Conservation (phyloP, 2,797 vertebrate genomes). For the Diglossa cyanea region DNA sequence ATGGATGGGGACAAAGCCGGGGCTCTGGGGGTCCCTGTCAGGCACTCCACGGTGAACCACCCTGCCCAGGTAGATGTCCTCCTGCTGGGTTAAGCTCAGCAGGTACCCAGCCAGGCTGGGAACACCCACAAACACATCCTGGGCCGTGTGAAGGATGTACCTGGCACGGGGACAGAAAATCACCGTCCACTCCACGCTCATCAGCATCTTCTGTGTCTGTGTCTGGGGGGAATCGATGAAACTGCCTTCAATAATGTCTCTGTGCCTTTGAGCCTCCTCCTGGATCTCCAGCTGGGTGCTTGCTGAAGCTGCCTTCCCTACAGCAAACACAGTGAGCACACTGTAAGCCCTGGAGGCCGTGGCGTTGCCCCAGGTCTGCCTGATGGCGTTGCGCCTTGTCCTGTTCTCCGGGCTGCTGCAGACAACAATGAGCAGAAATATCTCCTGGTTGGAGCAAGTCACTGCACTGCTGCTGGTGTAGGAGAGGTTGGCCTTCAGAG, state of each 20-base stretch:
- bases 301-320: conserved; percentile 69
- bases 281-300: conserved; percentile 70
- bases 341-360: conserved; percentile 64
- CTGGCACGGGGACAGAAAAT: conserved; percentile 84
- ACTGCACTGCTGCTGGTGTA: conserved; percentile 69
- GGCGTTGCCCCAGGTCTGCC: conserved; percentile 87
- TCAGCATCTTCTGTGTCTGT: conserved; percentile 74
- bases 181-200: conserved; percentile 84
- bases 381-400: conserved; percentile 77
- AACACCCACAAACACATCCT: conserved; percentile 83
- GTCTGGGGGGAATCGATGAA: conserved; percentile 75
- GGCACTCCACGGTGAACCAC: conserved; percentile 82
- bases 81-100: conserved; percentile 79
- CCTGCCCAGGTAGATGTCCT: conserved; percentile 86
- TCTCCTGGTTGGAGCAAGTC: conserved; percentile 73
- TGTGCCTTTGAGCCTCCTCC: conserved; percentile 65
- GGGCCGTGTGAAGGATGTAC: conserved; percentile 84
- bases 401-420: conserved; percentile 81
- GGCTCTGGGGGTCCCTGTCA: conserved; percentile 76
- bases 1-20: conserved; percentile 72
- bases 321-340: conserved; percentile 73
- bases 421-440: conserved; percentile 86
- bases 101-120: conserved; percentile 81
- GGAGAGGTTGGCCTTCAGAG: conserved; percentile 77
- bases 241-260: conserved; percentile 78